phyloP scores from a whole-genome alignment of 2,113 vertebrate genomes.

The Ariopsis seemanni region DNA sequence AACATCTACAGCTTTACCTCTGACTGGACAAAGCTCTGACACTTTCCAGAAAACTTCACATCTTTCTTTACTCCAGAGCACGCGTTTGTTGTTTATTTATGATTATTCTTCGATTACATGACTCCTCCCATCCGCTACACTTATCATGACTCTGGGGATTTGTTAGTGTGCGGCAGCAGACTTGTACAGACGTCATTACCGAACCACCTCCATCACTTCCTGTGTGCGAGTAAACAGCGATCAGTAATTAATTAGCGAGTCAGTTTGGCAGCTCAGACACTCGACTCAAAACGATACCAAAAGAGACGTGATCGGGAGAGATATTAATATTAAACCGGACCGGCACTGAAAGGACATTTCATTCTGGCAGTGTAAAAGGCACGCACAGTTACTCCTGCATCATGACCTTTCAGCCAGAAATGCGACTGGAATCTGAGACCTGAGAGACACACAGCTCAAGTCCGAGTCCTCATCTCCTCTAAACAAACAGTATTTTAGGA shows the following conservation, averaged over 20 bases:
- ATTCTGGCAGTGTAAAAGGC: constrained; percentile 20
- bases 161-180: too few species aligned
- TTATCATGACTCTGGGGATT: not conserved
- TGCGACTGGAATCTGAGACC: not conserved
- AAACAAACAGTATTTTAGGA: too few species aligned
- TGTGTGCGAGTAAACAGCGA: not conserved
- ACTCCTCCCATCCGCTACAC: too few species aligned
- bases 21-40: too few species aligned
- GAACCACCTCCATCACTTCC: not conserved
- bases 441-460: not conserved
- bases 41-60: not conserved
- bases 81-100: too few species aligned
- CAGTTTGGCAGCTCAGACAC: not conserved
- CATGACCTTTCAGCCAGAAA: not conserved
- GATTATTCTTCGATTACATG: too few species aligned
- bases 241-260: not conserved
- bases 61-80: not conserved
- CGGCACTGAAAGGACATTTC: not conserved
- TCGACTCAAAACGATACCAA: not conserved
- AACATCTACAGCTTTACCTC: not conserved
- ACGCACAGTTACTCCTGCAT: not conserved
- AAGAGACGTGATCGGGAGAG: not conserved
- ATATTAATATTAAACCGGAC: not conserved
- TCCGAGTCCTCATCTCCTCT: not conserved
- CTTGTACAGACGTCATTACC: not conserved